phyloP scores from a whole-genome alignment of 2,113 vertebrate species.

The Salminus brasiliensis region DNA sequence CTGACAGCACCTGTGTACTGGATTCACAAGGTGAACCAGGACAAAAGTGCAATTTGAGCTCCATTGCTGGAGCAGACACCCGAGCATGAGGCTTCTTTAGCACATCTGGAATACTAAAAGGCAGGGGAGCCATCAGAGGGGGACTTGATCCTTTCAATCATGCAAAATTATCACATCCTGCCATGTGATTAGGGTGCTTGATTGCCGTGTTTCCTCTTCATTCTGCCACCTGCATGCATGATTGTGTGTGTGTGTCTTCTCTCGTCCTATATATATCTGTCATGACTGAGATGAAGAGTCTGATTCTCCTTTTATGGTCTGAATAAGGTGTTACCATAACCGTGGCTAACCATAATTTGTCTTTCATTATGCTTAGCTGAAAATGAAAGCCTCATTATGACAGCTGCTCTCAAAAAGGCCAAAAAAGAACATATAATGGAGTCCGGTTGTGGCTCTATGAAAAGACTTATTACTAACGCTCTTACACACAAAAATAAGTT shows the following conservation, averaged over 20 bases:
- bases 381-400: not conserved
- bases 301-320: not conserved
- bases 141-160: slow-evolving; percentile 8
- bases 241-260: not conserved
- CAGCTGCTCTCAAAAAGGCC: not conserved
- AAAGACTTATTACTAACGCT: not conserved
- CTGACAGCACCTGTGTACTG: not conserved
- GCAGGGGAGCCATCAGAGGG: not conserved
- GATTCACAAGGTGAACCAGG: not conserved
- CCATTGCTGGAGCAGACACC: not conserved
- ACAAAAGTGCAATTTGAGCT: not conserved
- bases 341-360: not conserved
- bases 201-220: slow-evolving; percentile 8
- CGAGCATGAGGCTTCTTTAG: not conserved
- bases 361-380: not conserved
- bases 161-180: not conserved
- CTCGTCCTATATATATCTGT: not conserved
- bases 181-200: not conserved
- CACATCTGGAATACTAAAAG: not conserved
- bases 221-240: not conserved
- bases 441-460: not conserved
- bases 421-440: not conserved
- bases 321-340: not conserved
- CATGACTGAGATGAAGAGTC: not conserved
- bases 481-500: not conserved